Evolutionary conservation across 1,140 invertebrate species (phyloP).

Genomic region (Atopsyche davidsoni): DNA sequence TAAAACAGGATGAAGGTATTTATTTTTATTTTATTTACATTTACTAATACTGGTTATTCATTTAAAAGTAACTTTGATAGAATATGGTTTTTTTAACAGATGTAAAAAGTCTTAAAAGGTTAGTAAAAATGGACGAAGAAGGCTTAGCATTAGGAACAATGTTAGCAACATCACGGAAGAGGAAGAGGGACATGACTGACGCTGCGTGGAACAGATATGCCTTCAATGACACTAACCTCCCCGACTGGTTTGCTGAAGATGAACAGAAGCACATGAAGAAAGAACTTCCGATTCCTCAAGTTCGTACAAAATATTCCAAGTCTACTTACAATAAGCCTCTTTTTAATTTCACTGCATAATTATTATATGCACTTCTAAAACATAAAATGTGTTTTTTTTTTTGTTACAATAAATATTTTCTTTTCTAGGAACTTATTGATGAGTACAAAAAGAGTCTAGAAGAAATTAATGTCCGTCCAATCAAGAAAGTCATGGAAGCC

Average conservation of each 20-base stretch:
- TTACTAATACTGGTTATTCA: constrained; percentile 14
- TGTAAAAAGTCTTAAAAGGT: constrained; percentile 52
- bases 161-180: constrained; percentile 79
- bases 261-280: constrained; percentile 87
- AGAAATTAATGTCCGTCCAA: constrained; percentile 89
- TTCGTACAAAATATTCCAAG: too few species aligned
- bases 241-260: constrained; percentile 94
- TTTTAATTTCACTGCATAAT: background rate
- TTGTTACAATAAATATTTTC: constrained; percentile 8
- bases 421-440: constrained; percentile 55
- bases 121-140: constrained; percentile 73
- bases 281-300: constrained; percentile 70
- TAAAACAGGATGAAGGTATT: constrained; percentile 52
- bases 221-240: constrained; percentile 84
- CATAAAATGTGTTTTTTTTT: background rate
- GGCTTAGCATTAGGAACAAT: constrained; percentile 83
- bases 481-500: constrained; percentile 98
- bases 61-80: background rate
- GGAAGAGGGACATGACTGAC: constrained; percentile 79
- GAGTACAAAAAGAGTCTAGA: constrained; percentile 72
- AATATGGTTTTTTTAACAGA: constrained; percentile 22
- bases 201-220: constrained; percentile 86
- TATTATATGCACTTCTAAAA: too few species aligned
- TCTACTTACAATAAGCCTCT: too few species aligned
- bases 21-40: constrained; percentile 8